Base-by-base conservation (phyloP, 2,797 vertebrate species). In the Nothura maculosa region DNA sequence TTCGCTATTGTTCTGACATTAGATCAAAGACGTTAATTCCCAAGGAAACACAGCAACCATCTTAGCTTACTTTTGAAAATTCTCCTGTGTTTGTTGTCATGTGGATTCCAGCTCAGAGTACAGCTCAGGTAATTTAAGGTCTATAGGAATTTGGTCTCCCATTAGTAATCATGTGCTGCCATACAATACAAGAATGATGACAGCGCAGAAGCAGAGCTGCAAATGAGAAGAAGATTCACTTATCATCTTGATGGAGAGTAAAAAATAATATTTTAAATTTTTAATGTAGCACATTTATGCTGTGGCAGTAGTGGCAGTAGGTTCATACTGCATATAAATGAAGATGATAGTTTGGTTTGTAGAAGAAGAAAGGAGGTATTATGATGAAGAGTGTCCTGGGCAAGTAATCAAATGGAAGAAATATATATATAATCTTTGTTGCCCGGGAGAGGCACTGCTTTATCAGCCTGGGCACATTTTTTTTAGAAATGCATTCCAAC, bases 251-350 rank as follows among this genome's bases (percentile, higher is more conserved):
- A 97, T 95, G 55, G 91, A 97, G 94, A 97, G 94, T 74, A 98
- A 97, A 92, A 97, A 96, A 93, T 93, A 98, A 98, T 96, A 96
- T 96, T 98, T 98, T 98, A 95, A 98, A 98, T 98, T 98, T 98
- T 98, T 98, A 98, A 98, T 98, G 97, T 92, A 95, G 91, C 80
- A 78, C 95, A 96, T 98, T 97, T 95, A 95, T 98, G 97, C 96
- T 95, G 85, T 97, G 94, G 73, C 83, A 95, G 81, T 69, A 74
- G 72, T 58, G 92, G 81, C 81, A 96, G 88, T 81, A 92, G 81
- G 74, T 85, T 90, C 45, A 73, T 92, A 76, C 52, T 89, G 89
- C 92, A 93, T 97, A 92, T 88, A 94, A 95, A 97, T 97, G 95
- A 95, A 95, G 62, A 95, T 47, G 58, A 94, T 92, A 95, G 81